Evolutionary conservation across 1,140 invertebrate genomes (phyloP).

Genomic region (Helicorthomorpha holstii): DNA sequence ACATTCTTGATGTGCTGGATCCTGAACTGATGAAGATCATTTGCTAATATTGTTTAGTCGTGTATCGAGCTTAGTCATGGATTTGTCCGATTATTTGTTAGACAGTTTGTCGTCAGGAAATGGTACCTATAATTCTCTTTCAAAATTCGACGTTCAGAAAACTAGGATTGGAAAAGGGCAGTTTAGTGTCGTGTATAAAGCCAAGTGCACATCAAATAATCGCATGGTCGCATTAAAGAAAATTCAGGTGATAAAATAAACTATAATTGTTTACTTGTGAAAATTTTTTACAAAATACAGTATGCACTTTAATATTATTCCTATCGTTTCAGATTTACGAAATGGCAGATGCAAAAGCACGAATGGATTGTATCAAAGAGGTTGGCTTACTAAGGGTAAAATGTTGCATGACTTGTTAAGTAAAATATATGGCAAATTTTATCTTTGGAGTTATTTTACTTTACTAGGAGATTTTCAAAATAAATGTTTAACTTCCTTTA

Average conservation of each 20-base stretch:
- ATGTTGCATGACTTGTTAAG: too few relatives aligned
- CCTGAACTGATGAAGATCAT: too few relatives aligned
- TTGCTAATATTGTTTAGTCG: too few relatives aligned
- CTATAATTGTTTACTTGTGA: background rate
- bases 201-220: conserved; percentile 26
- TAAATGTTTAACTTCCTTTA: too few relatives aligned
- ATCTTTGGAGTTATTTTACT: too few relatives aligned
- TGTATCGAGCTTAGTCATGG: too few relatives aligned
- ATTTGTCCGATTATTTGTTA: background rate
- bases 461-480: too few relatives aligned
- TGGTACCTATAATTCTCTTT: conserved; percentile 20
- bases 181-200: conserved; percentile 43
- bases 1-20: too few relatives aligned
- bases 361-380: conserved; percentile 49
- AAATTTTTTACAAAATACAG: background rate
- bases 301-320: conserved; percentile 4
- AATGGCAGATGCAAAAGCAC: conserved; percentile 46
- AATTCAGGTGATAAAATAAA: conserved; percentile 31
- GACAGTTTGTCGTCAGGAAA: conserved; percentile 5
- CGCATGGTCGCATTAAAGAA: conserved; percentile 42
- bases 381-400: conserved; percentile 47
- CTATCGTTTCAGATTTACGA: conserved; percentile 36
- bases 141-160: conserved; percentile 39
- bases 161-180: conserved; percentile 46
- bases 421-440: too few relatives aligned